Percentiles rank a stretch among this genome's conserved stretches.
Conservation (phyloP, 2,797 vertebrate species). For the Rhabdomys pumilio region DNA sequence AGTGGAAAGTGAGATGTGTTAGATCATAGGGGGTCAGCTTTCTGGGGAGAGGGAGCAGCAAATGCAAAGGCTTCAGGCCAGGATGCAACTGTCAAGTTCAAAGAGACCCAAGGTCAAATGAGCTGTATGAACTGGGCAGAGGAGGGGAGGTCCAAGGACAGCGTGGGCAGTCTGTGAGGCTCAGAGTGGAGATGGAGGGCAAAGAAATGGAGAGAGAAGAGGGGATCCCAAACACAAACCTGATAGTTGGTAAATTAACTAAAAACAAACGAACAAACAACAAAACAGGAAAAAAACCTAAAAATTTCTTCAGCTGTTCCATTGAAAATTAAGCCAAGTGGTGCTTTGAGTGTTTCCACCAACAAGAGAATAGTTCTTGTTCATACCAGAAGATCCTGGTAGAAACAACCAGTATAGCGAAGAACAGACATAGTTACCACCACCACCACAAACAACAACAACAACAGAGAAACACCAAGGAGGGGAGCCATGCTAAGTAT, state of each 20-base stretch:
- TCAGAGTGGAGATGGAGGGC: not conserved
- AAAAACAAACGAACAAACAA: not conserved
- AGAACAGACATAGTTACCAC: not conserved
- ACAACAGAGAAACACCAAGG: not conserved
- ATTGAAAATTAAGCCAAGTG: not conserved
- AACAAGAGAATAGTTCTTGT: not conserved
- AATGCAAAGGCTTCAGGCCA: not conserved
- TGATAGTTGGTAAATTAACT: not conserved
- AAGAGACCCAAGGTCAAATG: not conserved
- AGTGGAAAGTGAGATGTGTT: not conserved
- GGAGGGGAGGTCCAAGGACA: not conserved
- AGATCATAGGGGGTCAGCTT: not conserved
- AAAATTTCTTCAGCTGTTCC: not conserved
- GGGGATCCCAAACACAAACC: not conserved
- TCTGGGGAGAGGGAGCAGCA: not conserved
- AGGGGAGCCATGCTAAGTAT: not conserved
- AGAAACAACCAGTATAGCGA: not conserved
- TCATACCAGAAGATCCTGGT: not conserved
- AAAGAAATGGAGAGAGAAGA: not conserved
- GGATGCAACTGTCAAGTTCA: not conserved
- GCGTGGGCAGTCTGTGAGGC: not conserved
- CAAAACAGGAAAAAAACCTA: not conserved
- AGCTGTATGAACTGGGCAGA: no score
- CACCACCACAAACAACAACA: not conserved
- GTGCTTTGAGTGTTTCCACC: not conserved